Conservation (phyloP, 2,888 invertebrate species). For the Callimorpha dominula region DNA sequence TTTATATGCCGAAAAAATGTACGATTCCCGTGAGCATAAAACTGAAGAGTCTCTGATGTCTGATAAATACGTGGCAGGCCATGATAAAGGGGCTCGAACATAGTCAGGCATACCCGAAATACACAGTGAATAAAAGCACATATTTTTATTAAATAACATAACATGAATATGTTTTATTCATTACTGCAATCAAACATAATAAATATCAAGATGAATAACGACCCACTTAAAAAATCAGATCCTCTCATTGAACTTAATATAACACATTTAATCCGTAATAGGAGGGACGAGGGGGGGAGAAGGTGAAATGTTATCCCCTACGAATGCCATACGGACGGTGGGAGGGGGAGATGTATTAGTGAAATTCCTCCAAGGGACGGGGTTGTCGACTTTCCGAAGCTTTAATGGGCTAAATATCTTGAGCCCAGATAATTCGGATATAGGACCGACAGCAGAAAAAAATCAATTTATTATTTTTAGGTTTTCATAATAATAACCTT, state of each 20-base stretch:
- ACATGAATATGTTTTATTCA: too few species aligned
- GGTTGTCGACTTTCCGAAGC: conserved; percentile 73
- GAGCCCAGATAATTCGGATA: conserved; percentile 77
- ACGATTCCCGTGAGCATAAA: too few species aligned
- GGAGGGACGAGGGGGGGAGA: conserved; percentile 29
- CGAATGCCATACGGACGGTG: conserved; percentile 37
- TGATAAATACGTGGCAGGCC: too few species aligned
- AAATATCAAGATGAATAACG: neutral
- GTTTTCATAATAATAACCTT: neutral
- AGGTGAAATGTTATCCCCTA: conserved; percentile 45
- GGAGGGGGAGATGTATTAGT: conserved; percentile 68
- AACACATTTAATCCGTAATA: conserved; percentile 61
- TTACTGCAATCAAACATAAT: neutral
- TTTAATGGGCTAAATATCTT: conserved; percentile 85
- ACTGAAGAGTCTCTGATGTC: too few species aligned
- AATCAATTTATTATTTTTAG: neutral
- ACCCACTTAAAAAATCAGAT: conserved; percentile 26
- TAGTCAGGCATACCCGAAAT: too few species aligned
- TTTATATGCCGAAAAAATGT: too few species aligned
- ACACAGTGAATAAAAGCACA: too few species aligned
- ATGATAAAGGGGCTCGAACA: too few species aligned
- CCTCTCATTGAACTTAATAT: conserved; percentile 58
- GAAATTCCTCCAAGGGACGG: conserved; percentile 65
- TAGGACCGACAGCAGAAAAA: conserved; percentile 59
- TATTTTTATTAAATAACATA: too few species aligned